phyloP scores from a whole-genome alignment of 1,140 invertebrate species.

The Drosophila paulistorum region DNA sequence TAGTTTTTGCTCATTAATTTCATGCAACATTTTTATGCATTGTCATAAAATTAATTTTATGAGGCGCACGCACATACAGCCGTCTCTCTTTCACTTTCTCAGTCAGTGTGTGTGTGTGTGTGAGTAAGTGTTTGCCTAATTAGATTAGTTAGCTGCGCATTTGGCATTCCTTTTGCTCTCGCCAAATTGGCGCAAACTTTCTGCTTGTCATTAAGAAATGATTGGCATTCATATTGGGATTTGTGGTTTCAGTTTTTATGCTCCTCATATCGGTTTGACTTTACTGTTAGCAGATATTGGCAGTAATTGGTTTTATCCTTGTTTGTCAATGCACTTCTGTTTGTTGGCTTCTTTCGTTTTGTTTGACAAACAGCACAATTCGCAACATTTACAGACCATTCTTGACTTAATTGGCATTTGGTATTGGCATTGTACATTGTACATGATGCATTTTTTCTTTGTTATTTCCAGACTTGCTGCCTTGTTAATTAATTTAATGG shows the following conservation, averaged over 20 bases:
- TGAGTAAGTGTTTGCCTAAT: conserved; percentile 56
- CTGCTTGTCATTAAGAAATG: conserved; percentile 29
- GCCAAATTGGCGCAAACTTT: conserved; percentile 23
- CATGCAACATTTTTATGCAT: conserved; percentile 55
- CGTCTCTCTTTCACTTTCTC: not conserved
- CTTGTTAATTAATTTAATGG: conserved; percentile 57
- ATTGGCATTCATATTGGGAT: conserved; percentile 5
- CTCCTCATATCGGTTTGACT: conserved; percentile 27
- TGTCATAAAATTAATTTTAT: conserved; percentile 81
- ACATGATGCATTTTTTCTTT: conserved; percentile 24
- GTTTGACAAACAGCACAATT: not conserved
- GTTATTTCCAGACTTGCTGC: conserved; percentile 21
- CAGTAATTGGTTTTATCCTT: conserved; percentile 34
- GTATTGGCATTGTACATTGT: conserved; percentile 7
- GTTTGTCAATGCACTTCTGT: conserved; percentile 17
- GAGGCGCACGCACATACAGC: conserved; percentile 35
- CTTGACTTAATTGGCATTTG: conserved; percentile 41
- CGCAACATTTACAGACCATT: conserved; percentile 31
- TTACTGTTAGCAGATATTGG: conserved; percentile 19
- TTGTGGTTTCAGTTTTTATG: not conserved
- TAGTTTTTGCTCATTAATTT: conserved; percentile 81
- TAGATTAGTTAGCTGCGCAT: conserved; percentile 69
- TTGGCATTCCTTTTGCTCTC: conserved; percentile 43
- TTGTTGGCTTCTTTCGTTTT: not conserved
- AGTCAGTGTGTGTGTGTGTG: conserved; percentile 9